Conservation (phyloP, 2,113 vertebrate genomes). For the Brachyhypopomus gauderio region DNA sequence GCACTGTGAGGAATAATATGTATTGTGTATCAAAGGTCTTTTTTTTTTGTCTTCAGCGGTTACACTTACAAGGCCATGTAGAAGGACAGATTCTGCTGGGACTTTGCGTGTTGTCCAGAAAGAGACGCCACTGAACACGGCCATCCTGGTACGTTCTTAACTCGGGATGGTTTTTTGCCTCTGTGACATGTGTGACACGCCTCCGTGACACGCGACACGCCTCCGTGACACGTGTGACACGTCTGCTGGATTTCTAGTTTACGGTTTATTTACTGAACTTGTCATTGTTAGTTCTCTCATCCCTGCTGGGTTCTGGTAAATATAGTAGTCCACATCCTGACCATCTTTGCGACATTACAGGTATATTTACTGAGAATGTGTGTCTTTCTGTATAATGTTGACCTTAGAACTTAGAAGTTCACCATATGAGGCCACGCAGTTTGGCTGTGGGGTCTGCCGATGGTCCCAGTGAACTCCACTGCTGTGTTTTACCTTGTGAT, state of each 20-base stretch:
- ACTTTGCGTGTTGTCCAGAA: slow-evolving; percentile 40
- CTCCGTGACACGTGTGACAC: neutral
- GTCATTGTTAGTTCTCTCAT: neutral
- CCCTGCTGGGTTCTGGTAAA: neutral
- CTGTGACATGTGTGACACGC: no score
- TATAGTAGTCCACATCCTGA: neutral
- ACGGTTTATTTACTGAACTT: neutral
- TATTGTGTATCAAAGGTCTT: slow-evolving; percentile 72
- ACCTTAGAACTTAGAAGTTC: neutral
- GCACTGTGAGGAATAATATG: slow-evolving; percentile 62
- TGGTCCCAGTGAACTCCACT: neutral
- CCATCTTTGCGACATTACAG: neutral
- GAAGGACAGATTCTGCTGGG: slow-evolving; percentile 62
- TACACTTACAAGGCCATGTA: slow-evolving; percentile 68
- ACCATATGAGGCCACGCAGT: neutral
- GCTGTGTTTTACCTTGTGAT: neutral
- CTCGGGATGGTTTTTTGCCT: neutral
- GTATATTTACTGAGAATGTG: neutral
- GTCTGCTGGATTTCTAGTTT: neutral
- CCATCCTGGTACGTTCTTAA: neutral
- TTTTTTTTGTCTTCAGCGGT: slow-evolving; percentile 55
- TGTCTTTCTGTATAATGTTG: neutral
- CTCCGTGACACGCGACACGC: neutral
- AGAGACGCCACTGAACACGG: neutral
- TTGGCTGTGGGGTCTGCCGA: no score